phyloP scores from a whole-genome alignment of 2,888 invertebrate genomes.

The Hirtodrosophila cameraria region DNA sequence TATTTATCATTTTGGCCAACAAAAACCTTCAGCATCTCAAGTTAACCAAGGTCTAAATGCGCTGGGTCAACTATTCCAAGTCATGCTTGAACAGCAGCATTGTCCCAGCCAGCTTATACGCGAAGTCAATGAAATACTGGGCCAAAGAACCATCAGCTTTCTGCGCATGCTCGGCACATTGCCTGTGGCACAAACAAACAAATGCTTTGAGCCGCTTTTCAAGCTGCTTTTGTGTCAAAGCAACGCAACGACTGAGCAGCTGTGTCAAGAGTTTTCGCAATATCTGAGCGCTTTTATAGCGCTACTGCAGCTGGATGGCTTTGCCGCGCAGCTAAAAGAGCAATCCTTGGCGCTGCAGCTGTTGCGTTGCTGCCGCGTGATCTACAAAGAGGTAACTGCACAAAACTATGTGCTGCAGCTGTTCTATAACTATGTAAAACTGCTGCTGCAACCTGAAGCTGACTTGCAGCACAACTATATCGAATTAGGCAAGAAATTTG shows the following conservation, averaged over 20 bases:
- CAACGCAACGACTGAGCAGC: conserved; percentile 6
- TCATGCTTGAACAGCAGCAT: conserved; percentile 51
- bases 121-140: conserved; percentile 53
- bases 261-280: conserved; percentile 46
- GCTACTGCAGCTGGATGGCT: conserved; percentile 61
- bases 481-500: conserved; percentile 66
- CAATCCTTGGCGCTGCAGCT: conserved; percentile 56
- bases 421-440: conserved; percentile 76
- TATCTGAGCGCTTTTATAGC: conserved; percentile 55
- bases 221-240: conserved; percentile 29
- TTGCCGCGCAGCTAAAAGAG: conserved; percentile 33
- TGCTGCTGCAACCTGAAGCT: conserved; percentile 50
- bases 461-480: conserved; percentile 61
- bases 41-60: conserved; percentile 36
- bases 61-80: conserved; percentile 58
- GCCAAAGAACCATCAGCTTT: conserved; percentile 37
- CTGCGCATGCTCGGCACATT: conserved; percentile 49
- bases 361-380: conserved; percentile 65
- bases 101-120: conserved; percentile 49
- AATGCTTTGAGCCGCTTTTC: conserved; percentile 49
- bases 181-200: conserved; percentile 23
- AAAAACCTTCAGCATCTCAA: conserved; percentile 13
- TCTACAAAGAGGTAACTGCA: conserved; percentile 53
- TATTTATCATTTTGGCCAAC: conserved; percentile 36
- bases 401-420: conserved; percentile 61